Evolutionary conservation across 2,113 vertebrate genomes (phyloP).

Genomic region (Orycteropus afer): DNA sequence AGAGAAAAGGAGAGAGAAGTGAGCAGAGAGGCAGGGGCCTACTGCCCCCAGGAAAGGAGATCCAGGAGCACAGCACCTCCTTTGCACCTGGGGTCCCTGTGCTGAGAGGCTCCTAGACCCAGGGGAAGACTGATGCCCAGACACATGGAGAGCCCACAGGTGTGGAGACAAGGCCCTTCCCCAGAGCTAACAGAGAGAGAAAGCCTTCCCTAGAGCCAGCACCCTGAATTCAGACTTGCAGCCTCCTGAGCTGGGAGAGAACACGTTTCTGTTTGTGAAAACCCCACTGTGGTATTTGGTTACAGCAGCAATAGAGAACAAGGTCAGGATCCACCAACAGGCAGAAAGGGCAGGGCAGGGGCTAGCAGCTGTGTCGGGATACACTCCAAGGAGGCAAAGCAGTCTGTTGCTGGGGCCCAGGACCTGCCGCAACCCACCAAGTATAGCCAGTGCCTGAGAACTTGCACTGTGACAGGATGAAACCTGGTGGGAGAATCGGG

Average conservation of each 20-base stretch:
- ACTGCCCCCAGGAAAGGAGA: no score
- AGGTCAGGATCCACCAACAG: not conserved
- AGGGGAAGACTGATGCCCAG: no score
- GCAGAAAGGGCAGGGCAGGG: not conserved
- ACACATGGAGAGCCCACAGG: no score
- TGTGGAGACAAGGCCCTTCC: no score
- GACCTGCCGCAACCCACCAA: not conserved
- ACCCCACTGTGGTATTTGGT: not conserved
- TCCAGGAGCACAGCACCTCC: no score
- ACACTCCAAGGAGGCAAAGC: constrained; percentile 79
- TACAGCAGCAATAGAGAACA: not conserved
- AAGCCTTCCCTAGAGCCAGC: no score
- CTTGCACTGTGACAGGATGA: not conserved
- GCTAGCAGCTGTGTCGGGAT: constrained; percentile 55
- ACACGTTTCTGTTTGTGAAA: not conserved
- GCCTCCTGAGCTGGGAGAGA: not conserved
- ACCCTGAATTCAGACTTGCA: no score
- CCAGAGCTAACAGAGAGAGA: no score
- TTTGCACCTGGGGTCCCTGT: no score
- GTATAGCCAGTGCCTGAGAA: not conserved
- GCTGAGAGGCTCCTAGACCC: no score
- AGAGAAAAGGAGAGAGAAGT: no score
- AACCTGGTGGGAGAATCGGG: not conserved
- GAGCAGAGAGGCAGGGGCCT: no score
- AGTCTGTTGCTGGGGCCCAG: constrained; percentile 74